A percentile compares a stretch with the other conserved stretches of the same genome.
Evolutionary conservation across 2,113 vertebrate species (phyloP).

Genomic region (Diphyllodes magnificus): DNA sequence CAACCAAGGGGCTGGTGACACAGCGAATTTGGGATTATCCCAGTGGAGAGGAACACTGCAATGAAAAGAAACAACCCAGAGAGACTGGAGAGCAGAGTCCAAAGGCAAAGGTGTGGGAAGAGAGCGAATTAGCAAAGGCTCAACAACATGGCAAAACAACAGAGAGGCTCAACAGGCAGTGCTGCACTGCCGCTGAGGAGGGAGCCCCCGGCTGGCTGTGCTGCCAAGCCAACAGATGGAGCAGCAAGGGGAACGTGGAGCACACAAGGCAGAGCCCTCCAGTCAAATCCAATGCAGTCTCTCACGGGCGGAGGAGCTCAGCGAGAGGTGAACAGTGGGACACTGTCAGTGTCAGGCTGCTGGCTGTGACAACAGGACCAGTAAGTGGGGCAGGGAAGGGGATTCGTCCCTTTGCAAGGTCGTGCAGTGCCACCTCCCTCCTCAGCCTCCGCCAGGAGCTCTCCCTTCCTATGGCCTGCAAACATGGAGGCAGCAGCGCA

Average conservation of each 20-base stretch:
- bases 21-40: background rate
- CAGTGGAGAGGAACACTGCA: background rate
- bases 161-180: slow-evolving; percentile 6
- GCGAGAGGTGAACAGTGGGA: background rate
- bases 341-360: background rate
- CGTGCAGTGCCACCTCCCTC: background rate
- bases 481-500: accelerated
- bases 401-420: background rate
- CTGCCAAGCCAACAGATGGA: slow-evolving; percentile 49
- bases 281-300: slow-evolving; percentile 12
- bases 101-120: background rate
- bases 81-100: background rate
- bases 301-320: slow-evolving; percentile 2
- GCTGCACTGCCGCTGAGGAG: background rate
- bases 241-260: background rate
- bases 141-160: slow-evolving; percentile 7
- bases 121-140: background rate
- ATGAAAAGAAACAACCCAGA: background rate
- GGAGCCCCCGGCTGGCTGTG: background rate
- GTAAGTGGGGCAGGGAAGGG: slow-evolving; percentile 15
- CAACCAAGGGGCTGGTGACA: background rate
- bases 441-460: background rate
- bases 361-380: background rate
- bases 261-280: slow-evolving; percentile 5
- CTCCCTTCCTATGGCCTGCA: background rate